Base-by-base conservation (phyloP, 2,888 invertebrate species). In the Hoplodrina ambigua region DNA sequence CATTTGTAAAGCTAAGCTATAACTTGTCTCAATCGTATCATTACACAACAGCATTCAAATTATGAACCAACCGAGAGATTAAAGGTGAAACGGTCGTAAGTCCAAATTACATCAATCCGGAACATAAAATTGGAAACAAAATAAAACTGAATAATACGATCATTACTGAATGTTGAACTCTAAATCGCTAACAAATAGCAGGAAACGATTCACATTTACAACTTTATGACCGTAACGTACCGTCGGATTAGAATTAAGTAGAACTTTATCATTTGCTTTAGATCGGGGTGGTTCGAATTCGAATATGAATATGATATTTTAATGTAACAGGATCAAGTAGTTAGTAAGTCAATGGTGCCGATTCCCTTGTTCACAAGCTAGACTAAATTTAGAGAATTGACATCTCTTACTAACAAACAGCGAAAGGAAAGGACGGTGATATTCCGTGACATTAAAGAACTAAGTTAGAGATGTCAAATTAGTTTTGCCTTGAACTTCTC, bases 171-270 rank as follows among this genome's bases (percentile, higher is more conserved):
- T 68, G 62, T 78, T 62, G 59, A 60, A 53, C 57, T 55, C 68
- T 78, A 80, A 83, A 80, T 80, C 72, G 72, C 67, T 78, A 70
- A 84, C 84, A 80, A 83, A 82, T 84, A 71, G 69, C 74, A 78
- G 82, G 84, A 80, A 83, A 84, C 68, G 71, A 56, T 74, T 65
- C 66, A 74, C 60, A 72, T 83, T 80, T 72, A 76, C 74, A 75
- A 75, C 58, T 82, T 80, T 76, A 83, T 52, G 75, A 71, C 58
- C 77, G 80, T 72, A 71, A 64, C 67, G 33, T 72, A 49, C 52
- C 46, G 59, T 72, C 10, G 73, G 60, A 83, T 83, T 79, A 81
- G 67, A 77, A 76, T 76, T 63, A 76, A 68, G 74, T 69, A 17
- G 58, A 69, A 72, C 55, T 75, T 77, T 75, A 83, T 80, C 71